Base-by-base conservation (phyloP, 2,888 invertebrate species). In the Corbicula japonica region DNA sequence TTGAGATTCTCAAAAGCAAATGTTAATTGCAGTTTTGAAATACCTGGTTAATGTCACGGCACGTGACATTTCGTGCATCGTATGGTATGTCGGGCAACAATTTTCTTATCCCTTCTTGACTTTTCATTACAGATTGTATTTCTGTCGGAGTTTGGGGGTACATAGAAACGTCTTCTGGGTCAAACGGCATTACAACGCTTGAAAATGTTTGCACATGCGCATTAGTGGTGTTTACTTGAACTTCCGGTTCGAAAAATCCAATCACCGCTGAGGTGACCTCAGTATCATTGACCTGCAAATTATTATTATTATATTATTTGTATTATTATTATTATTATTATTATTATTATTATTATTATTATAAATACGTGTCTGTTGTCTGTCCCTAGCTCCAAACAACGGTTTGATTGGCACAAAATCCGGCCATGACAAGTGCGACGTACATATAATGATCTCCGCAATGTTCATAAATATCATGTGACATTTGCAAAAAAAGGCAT, bases 31-130 rank as follows among this genome's bases (percentile, higher is more conserved):
- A 50, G 15, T 18, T 50, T 21, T 6, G 8, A 28, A 23, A 54
- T 78, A 87, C 88, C 86, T 86, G 35, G 26, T 89, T 89, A 10
- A 86, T 34, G 28, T 83, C 79, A 54, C 58, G 68, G 69, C 89
- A 89, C 1, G 88, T 83, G 8, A 72, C 21, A 46, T 77, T 78
- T 10, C 32, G 21, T 5, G 30, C 48, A 1, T 56, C 50, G 8
- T 54, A 48, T 18, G 50, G 12, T 0, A 74, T 68, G 38, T 75
- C 68, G 10, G 86, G 84, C n/a, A 88, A 41, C 3, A 80, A 32
- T 0, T 48, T 26, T 3, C 72, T 60, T 15, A 87, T 65, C 8
- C 81, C 86, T 0, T 74, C 84, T 12, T 77, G 80, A 28, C 79
- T 79, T 56, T 83, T 80, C 83, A 88, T 79, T 35, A 85, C 83